These are phyloP conservation scores for Agonopterix heracliana DNA, from an alignment of 2,888 invertebrate species.

Conservation along the genomic window DNA sequence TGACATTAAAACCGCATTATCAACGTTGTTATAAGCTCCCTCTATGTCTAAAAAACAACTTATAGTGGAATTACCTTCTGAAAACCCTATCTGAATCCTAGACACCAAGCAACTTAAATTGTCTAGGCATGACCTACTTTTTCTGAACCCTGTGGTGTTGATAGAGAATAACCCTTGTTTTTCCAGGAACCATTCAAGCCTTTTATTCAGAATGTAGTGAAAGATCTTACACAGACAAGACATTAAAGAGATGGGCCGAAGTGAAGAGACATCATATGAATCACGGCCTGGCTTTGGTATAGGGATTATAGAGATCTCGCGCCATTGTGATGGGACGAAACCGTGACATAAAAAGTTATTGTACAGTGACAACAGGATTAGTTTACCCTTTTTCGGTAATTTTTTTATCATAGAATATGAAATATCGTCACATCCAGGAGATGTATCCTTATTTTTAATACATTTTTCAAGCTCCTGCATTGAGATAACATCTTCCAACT, in stretches of 20 bases:
- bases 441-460: background rate
- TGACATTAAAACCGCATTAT: slow-evolving; percentile 2
- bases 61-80: slow-evolving; percentile 2
- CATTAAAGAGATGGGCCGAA: too few species aligned
- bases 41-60: slow-evolving; percentile 14
- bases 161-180: too few species aligned
- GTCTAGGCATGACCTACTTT: slow-evolving; percentile 11
- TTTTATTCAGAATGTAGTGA: too few species aligned
- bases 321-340: background rate
- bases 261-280: background rate
- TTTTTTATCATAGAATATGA: background rate
- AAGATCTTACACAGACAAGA: too few species aligned
- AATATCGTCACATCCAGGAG: background rate
- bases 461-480: slow-evolving; percentile 4
- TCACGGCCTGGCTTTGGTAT: background rate
- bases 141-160: too few species aligned
- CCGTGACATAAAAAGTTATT: background rate
- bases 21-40: slow-evolving; percentile 13
- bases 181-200: too few species aligned
- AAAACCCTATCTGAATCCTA: slow-evolving; percentile 9
- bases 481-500: too few species aligned
- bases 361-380: background rate
- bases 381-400: background rate
- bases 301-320: background rate
- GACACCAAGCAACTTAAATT: slow-evolving; percentile 8